phyloP scores from a whole-genome alignment of 2,113 vertebrate genomes.

The Dicrurus megarhynchus region DNA sequence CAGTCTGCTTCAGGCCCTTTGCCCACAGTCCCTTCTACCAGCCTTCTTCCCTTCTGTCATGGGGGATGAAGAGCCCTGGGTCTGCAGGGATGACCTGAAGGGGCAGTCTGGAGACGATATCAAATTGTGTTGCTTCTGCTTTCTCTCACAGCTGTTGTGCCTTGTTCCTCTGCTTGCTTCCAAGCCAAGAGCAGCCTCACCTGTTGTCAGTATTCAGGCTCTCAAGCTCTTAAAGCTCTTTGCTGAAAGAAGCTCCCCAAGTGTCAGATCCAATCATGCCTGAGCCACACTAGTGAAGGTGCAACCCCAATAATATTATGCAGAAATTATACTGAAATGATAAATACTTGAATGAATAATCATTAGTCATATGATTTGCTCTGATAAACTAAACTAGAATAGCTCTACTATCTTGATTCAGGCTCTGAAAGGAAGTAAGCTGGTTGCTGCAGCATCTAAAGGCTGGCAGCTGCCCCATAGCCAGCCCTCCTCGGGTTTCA shows the following conservation, averaged over 20 bases:
- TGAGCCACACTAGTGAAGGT: neutral
- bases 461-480: neutral
- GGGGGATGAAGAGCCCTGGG: neutral
- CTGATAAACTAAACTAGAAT: neutral
- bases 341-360: conserved; percentile 19
- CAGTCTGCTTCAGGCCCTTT: neutral
- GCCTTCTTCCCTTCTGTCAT: neutral
- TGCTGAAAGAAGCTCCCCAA: conserved; percentile 41
- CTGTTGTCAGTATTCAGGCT: conserved; percentile 31
- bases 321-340: conserved; percentile 8
- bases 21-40: neutral
- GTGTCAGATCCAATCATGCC: neutral
- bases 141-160: conserved; percentile 18
- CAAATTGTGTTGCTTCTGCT: conserved; percentile 26
- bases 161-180: conserved; percentile 1
- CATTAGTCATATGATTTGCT: neutral
- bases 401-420: neutral
- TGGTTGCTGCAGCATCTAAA: neutral
- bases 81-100: neutral
- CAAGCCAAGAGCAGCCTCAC: neutral
- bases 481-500: neutral
- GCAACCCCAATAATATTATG: neutral
- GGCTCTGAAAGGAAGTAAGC: neutral
- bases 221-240: conserved; percentile 26
- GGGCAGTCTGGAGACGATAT: neutral